Base-by-base conservation (phyloP, 2,797 vertebrate species). In the Meriones psammophilus region DNA sequence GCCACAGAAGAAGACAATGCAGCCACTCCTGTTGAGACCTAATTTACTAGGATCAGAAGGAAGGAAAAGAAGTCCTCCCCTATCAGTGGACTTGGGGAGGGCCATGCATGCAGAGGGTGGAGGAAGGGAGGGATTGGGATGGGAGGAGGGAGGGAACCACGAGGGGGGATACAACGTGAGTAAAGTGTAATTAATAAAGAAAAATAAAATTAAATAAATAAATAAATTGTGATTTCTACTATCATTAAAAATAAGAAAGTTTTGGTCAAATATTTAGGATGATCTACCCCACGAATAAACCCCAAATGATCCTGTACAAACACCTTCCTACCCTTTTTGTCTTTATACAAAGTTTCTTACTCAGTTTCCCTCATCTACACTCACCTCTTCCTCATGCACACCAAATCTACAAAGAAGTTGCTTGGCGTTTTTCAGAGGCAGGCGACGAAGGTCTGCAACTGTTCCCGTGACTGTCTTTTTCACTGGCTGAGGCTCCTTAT, bases 391-490 rank as follows among this genome's bases (percentile, higher is more conserved):
- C 96, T 99, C 99, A 33, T 99, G 99, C 33, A 99, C 99, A 0
- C 99, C 99, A 97, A 99, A 99, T 98, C 99, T 99, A 97, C 99
- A 99, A 54, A 99, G 98, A 81, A 99, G 99, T 96, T 99, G 99
- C 97, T 99, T 99, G 96, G 99, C 99, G 39, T 99, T 99, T 98
- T 99, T 99, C 74, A 99, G 98, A 3, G 99, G 99, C 77, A 99
- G 99, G 42, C 99, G 99, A 94, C 99, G 99, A 96, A 99, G 98
- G 98, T 99, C 99, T 28, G 99, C 99, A 0, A 99, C 99, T 39
- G 99, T 99, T 95, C 99, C 99, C 0, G 99, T 99, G 94, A 99
- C 99, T 0, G 99, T 99, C 98, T 99, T 99, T 97, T 99, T 99
- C 88, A 98, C 99, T 8, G 99, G 99, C 96, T 99, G 99, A 4